These are phyloP conservation scores for Phenacoccus solenopsis DNA, from an alignment of 1,140 invertebrate genomes.

Conservation along the genomic window DNA sequence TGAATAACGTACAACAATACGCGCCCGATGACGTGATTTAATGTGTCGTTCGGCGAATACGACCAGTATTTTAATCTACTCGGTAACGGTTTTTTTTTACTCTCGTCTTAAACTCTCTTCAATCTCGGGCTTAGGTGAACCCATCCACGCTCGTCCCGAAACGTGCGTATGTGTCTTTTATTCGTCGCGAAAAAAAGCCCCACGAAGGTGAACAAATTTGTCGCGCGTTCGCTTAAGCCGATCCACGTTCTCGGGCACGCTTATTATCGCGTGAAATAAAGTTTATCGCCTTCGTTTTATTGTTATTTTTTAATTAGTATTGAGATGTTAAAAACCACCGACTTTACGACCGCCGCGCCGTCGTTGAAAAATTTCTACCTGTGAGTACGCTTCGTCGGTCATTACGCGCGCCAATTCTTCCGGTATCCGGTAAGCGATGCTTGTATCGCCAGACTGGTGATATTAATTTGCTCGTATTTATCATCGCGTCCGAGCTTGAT, in stretches of 20 bases:
- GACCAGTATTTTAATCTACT: slow-evolving; percentile 9
- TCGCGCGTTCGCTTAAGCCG: not conserved
- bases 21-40: slow-evolving; percentile 11
- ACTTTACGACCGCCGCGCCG: not conserved
- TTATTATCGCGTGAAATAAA: not conserved
- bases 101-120: too few species aligned
- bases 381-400: too few species aligned
- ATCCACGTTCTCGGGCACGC: not conserved
- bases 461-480: too few species aligned
- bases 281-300: not conserved
- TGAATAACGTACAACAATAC: slow-evolving; percentile 12
- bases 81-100: slow-evolving; percentile 12
- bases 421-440: too few species aligned
- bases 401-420: too few species aligned
- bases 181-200: too few species aligned
- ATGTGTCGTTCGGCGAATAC: slow-evolving; percentile 13
- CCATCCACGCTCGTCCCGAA: not conserved
- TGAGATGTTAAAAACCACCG: not conserved
- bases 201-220: not conserved
- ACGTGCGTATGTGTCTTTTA: not conserved
- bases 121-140: not conserved
- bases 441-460: too few species aligned
- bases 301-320: not conserved
- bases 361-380: too few species aligned
- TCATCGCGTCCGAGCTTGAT: too few species aligned